These are phyloP conservation scores for Pygathrix nemaeus DNA, from an alignment of 2,113 vertebrate genomes.

Conservation along the genomic window DNA sequence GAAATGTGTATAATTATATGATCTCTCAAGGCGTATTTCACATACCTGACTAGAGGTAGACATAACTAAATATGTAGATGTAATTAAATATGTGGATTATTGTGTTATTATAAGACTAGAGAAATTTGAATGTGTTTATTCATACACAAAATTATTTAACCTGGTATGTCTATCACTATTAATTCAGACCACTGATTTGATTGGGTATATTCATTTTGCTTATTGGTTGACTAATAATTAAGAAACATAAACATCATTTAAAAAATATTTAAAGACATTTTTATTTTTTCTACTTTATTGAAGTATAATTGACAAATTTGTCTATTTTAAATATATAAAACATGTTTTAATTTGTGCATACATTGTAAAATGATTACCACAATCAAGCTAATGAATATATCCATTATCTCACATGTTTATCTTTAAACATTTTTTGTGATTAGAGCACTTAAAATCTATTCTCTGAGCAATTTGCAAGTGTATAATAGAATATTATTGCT, in stretches of 20 bases:
- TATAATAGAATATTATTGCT: background rate
- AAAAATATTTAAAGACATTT: background rate
- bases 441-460: background rate
- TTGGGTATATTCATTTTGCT: background rate
- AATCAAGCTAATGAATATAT: background rate
- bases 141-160: background rate
- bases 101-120: background rate
- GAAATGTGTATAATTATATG: background rate
- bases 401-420: background rate
- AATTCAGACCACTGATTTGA: background rate
- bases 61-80: background rate
- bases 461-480: background rate
- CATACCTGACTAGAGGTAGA: background rate
- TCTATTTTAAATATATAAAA: no score
- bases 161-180: background rate
- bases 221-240: background rate
- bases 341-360: background rate
- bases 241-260: background rate
- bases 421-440: background rate
- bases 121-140: background rate
- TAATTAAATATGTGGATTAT: conserved; percentile 27
- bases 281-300: background rate
- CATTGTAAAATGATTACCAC: background rate
- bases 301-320: background rate
- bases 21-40: background rate